Evolutionary conservation across 2,888 invertebrate genomes (phyloP).

Genomic region (Pecten maximus): DNA sequence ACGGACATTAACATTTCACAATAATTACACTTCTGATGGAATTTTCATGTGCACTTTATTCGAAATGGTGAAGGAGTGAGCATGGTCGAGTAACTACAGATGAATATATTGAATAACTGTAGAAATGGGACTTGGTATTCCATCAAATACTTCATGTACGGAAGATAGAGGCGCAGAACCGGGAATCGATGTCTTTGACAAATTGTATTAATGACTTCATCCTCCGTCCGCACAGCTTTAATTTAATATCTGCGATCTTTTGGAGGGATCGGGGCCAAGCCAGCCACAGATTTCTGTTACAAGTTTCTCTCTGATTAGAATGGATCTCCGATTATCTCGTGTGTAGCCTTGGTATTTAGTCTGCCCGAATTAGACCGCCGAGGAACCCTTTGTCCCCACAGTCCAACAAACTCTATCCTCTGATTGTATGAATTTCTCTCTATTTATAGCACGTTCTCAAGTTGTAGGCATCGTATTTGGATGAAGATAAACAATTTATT

Average conservation of each 20-base stretch:
- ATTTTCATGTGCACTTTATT: slow-evolving; percentile 35
- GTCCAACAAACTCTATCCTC: not conserved
- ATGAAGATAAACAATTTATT: not conserved
- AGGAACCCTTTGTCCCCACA: not conserved
- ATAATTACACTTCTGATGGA: slow-evolving; percentile 33
- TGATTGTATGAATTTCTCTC: not conserved
- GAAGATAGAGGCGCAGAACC: not conserved
- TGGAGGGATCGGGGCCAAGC: slow-evolving; percentile 27
- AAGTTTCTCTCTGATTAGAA: slow-evolving; percentile 21
- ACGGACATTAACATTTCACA: slow-evolving; percentile 29
- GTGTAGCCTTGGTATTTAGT: slow-evolving; percentile 25
- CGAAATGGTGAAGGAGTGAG: not conserved
- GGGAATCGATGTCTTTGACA: slow-evolving; percentile 28
- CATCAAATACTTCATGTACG: not conserved
- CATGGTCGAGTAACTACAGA: slow-evolving; percentile 33
- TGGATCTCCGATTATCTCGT: slow-evolving; percentile 2
- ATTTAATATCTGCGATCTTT: slow-evolving; percentile 29
- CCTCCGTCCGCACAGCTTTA: slow-evolving; percentile 33
- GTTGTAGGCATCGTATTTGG: not conserved
- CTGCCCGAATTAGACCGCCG: slow-evolving; percentile 10
- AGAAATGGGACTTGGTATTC: slow-evolving; percentile 21
- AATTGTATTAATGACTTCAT: slow-evolving; percentile 29
- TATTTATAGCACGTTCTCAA: not conserved
- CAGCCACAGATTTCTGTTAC: slow-evolving; percentile 32
- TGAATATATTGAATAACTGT: slow-evolving; percentile 24